Evolutionary conservation across 2,888 invertebrate genomes (phyloP).

Genomic region (Ellobium chinense): DNA sequence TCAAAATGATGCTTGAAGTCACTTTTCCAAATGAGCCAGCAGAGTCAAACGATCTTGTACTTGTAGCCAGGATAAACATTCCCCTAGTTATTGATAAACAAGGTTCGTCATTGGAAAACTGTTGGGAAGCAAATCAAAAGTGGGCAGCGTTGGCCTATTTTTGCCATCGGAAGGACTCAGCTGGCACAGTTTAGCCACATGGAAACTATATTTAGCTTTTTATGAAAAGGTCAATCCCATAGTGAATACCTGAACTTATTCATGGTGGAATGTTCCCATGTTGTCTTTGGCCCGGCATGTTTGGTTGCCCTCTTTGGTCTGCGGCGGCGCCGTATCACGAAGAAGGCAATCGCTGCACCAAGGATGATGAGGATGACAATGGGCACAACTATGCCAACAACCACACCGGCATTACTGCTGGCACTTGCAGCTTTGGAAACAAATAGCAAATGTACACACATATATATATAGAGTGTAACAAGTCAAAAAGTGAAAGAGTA

Average conservation of each 20-base stretch:
- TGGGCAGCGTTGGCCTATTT: too few relatives aligned
- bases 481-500: background rate
- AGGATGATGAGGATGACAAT: conserved; percentile 53
- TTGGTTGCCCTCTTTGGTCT: conserved; percentile 56
- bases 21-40: too few relatives aligned
- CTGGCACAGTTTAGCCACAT: too few relatives aligned
- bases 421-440: conserved; percentile 45
- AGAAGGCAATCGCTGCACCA: conserved; percentile 52
- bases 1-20: too few relatives aligned
- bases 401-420: conserved; percentile 51
- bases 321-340: conserved; percentile 56
- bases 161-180: too few relatives aligned
- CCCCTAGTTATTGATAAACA: too few relatives aligned
- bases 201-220: conserved; percentile 31
- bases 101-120: too few relatives aligned
- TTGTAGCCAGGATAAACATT: too few relatives aligned
- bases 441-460: background rate
- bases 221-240: background rate
- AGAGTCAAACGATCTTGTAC: too few relatives aligned
- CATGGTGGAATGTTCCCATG: conserved; percentile 40
- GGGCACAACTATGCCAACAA: conserved; percentile 57
- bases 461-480: background rate
- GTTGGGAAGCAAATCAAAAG: too few relatives aligned
- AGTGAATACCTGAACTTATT: conserved; percentile 42
- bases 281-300: background rate